phyloP scores from a whole-genome alignment of 2,797 vertebrate genomes.

The Poeciliopsis paucimaculata region DNA sequence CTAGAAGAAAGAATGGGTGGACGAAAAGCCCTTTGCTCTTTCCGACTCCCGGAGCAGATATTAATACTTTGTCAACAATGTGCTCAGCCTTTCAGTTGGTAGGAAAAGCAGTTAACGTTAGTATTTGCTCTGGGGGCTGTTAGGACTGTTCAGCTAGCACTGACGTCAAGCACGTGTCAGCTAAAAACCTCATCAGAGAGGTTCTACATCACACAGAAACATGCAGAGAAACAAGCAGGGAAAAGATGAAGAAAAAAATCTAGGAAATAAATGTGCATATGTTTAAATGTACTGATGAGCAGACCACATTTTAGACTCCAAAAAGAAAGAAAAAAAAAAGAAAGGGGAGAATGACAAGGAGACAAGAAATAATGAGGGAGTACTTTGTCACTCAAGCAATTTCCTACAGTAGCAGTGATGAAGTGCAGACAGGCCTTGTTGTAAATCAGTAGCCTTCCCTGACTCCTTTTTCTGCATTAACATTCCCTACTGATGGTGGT shows the following conservation, averaged over 20 bases:
- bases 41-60: conserved; percentile 29
- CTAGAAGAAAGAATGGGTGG: neutral
- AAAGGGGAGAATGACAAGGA: conserved; percentile 44
- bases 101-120: conserved; percentile 56
- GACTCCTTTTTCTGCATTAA: conserved; percentile 57
- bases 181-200: conserved; percentile 59
- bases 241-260: conserved; percentile 18
- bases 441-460: conserved; percentile 70
- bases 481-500: conserved; percentile 44
- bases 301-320: conserved; percentile 37
- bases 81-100: conserved; percentile 42
- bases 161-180: conserved; percentile 50
- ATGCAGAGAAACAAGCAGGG: conserved; percentile 29
- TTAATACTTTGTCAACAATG: conserved; percentile 40
- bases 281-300: conserved; percentile 32
- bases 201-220: conserved; percentile 35
- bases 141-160: conserved; percentile 65
- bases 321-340: conserved; percentile 17
- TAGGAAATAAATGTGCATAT: conserved; percentile 9
- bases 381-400: conserved; percentile 49
- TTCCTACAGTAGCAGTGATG: conserved; percentile 60
- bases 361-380: conserved; percentile 52
- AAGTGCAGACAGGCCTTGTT: conserved; percentile 48
- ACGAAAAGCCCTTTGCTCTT: conserved; percentile 47
- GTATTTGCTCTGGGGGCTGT: conserved; percentile 62